These are phyloP conservation scores for Diachasmimorpha longicaudata DNA, from an alignment of 1,140 invertebrate species.

Conservation along the genomic window DNA sequence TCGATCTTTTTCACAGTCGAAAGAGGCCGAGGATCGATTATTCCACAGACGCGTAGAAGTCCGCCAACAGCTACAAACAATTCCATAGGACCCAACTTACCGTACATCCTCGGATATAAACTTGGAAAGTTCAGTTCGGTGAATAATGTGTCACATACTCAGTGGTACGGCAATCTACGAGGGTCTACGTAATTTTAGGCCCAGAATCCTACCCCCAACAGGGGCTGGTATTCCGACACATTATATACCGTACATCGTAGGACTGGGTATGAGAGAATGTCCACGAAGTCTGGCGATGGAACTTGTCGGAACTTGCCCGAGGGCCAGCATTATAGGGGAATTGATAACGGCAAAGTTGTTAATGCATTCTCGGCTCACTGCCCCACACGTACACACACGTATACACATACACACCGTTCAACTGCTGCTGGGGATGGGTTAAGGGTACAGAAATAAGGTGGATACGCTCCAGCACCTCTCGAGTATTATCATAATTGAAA, in stretches of 20 bases:
- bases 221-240: not conserved
- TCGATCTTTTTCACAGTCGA: too few species aligned
- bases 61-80: too few species aligned
- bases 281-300: slow-evolving; percentile 25
- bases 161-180: slow-evolving; percentile 21
- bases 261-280: not conserved
- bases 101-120: not conserved
- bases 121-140: slow-evolving; percentile 36
- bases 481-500: slow-evolving; percentile 4
- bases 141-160: slow-evolving; percentile 49
- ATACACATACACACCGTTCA: slow-evolving; percentile 8
- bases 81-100: not conserved
- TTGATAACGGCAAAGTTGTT: slow-evolving; percentile 53
- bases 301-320: slow-evolving; percentile 15
- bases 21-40: too few species aligned
- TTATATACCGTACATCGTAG: not conserved
- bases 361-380: slow-evolving; percentile 51
- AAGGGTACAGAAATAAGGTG: not conserved
- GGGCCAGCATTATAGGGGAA: slow-evolving; percentile 41
- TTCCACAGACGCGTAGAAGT: too few species aligned
- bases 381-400: too few species aligned
- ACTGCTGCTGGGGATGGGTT: not conserved
- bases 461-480: not conserved
- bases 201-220: not conserved
- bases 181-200: slow-evolving; percentile 32